Evolutionary conservation across 1,140 invertebrate genomes (phyloP).

Genomic region (Drosophila willistoni): DNA sequence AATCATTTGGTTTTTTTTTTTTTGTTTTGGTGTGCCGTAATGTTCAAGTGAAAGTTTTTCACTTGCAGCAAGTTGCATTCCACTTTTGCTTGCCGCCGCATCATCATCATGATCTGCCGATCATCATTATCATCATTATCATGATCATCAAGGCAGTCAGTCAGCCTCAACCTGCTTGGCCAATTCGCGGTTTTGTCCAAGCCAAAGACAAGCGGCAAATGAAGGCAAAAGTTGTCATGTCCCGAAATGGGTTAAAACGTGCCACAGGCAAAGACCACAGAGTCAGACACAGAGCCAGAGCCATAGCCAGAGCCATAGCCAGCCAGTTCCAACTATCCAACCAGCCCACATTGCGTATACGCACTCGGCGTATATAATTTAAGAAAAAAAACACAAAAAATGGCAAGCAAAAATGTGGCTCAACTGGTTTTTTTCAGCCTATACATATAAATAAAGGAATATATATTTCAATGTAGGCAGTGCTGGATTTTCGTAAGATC

Average conservation of each 20-base stretch:
- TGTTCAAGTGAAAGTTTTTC: slow-evolving; percentile 76
- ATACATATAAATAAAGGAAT: slow-evolving; percentile 21
- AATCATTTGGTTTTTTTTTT: slow-evolving; percentile 20
- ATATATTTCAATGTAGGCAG: slow-evolving; percentile 22
- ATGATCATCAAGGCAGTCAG: slow-evolving; percentile 44
- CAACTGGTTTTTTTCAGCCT: slow-evolving; percentile 41
- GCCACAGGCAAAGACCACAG: slow-evolving; percentile 45
- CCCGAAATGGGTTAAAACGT: slow-evolving; percentile 77
- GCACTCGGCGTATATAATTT: slow-evolving; percentile 66
- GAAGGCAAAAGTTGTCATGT: slow-evolving; percentile 76
- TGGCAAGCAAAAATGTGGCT: slow-evolving; percentile 57
- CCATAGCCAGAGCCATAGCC: slow-evolving; percentile 27
- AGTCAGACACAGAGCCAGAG: slow-evolving; percentile 21
- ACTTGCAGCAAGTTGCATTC: slow-evolving; percentile 64
- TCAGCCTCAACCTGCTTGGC: slow-evolving; percentile 48
- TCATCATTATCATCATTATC: not conserved
- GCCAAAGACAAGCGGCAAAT: slow-evolving; percentile 43
- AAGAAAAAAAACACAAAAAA: slow-evolving; percentile 40
- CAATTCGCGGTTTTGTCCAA: slow-evolving; percentile 51
- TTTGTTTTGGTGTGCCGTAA: slow-evolving; percentile 45
- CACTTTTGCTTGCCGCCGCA: slow-evolving; percentile 44
- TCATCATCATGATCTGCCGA: slow-evolving; percentile 44
- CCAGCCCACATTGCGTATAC: slow-evolving; percentile 68
- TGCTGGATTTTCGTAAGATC: not conserved
- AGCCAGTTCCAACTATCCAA: slow-evolving; percentile 3